A percentile compares a stretch with the other conserved stretches of the same genome.
These are phyloP conservation scores for Andrena trimmerana DNA, from an alignment of 2,888 invertebrate genomes.

Conservation along the genomic window DNA sequence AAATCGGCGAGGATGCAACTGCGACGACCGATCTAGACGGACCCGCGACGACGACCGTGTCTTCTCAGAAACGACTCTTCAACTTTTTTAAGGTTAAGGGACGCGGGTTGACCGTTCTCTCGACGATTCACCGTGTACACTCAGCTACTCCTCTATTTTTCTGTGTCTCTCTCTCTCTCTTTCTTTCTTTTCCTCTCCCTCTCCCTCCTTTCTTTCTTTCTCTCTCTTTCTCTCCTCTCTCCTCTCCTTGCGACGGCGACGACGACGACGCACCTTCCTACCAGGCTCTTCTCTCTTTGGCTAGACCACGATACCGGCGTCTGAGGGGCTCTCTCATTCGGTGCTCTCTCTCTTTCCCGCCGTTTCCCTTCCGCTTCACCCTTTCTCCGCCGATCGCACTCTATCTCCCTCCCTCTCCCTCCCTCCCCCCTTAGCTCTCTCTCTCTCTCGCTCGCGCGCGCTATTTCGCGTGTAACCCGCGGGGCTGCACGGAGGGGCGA, in stretches of 20 bases:
- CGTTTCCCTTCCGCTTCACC: constrained; percentile 40
- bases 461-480: constrained; percentile 53
- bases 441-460: constrained; percentile 59
- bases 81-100: constrained; percentile 72
- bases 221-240: constrained; percentile 51
- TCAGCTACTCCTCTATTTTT: constrained; percentile 56
- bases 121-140: constrained; percentile 63
- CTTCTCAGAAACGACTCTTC: constrained; percentile 72
- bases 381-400: constrained; percentile 62
- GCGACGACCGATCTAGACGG: constrained; percentile 55
- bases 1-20: constrained; percentile 65
- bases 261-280: constrained; percentile 71
- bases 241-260: constrained; percentile 64
- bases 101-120: constrained; percentile 68
- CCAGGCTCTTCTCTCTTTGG: constrained; percentile 73
- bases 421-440: constrained; percentile 45
- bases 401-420: constrained; percentile 61
- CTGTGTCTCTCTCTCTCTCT: constrained; percentile 46
- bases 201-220: constrained; percentile 32
- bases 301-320: constrained; percentile 70
- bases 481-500: constrained; percentile 10
- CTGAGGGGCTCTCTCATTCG: constrained; percentile 68
- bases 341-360: constrained; percentile 53
- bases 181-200: constrained; percentile 46
- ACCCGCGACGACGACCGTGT: constrained; percentile 64